Base-by-base conservation (phyloP, 1,140 invertebrate genomes). In the Mamestra configurata region DNA sequence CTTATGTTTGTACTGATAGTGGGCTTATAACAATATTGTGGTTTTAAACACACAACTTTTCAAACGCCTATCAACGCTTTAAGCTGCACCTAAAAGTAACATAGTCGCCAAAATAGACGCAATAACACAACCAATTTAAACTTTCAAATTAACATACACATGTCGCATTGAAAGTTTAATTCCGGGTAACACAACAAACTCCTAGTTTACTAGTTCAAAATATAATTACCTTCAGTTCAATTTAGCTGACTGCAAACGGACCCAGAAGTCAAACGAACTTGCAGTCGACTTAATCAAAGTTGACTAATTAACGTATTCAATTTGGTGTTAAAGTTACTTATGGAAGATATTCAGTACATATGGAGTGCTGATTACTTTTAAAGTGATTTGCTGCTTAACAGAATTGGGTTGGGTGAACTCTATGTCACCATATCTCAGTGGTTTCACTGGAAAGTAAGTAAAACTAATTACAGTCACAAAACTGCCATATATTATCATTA, bases 231-330 rank as follows among this genome's bases (percentile, higher is more conserved):
- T 20, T 40, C 61, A 40, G 43, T 71, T 71, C 46, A 53, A 71
- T 71, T 35, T 49, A 40, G 8, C 40, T n/a, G 66, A 35, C 68
- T 71, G 68, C 68, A 71, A 53, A 71, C 49, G 46, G 46, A 35
- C 24, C n/a, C 8, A 10, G 64, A 18, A 71, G 49, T 35, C 51
- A 75, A 40, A 75, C 35, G 10, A 59, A 43, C 71, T 75, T 57
- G 35, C 53, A 59, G n/a, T 37, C 71, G 59, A 75, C 18, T 75
- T 59, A 40, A 57, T 75, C 70, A 37, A 72, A 72, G 24, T 72
- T 72, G 35, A 72, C 46, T 72, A 72, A 55, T 72, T 55, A 18
- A 40, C 8, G 11, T 22, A 77, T 77, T 31, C 37, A 77, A 49
- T 77, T 68, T 37, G 31, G 35, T 64, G 31, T 35, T 59, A 15